Conservation (phyloP, 2,797 vertebrate species). For the Notoglanidium macrostoma region DNA sequence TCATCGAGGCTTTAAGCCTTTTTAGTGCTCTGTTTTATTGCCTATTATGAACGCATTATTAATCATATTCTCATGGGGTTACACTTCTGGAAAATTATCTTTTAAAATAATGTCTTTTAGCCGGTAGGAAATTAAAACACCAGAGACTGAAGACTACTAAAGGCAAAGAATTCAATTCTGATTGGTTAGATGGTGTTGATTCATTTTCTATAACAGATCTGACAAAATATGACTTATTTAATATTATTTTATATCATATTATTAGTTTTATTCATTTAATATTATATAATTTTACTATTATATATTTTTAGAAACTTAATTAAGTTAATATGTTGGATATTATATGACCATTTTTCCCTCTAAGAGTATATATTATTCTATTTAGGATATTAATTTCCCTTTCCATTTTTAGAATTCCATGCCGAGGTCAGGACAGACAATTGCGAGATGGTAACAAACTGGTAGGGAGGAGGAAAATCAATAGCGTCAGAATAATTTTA, state of each 20-base stretch:
- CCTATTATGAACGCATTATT: conserved; percentile 4
- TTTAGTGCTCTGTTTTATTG: not conserved
- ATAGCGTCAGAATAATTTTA: conserved; percentile 5
- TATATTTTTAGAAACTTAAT: not conserved
- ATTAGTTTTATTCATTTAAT: not conserved
- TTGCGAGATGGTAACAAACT: not conserved
- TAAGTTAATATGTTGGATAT: not conserved
- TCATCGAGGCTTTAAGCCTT: not conserved
- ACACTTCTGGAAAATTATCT: not conserved
- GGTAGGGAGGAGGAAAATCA: not conserved
- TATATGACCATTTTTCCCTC: not conserved
- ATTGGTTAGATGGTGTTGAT: not conserved
- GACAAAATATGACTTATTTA: not conserved
- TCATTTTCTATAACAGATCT: not conserved
- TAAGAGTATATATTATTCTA: not conserved
- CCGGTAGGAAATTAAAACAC: not conserved
- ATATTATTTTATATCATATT: not conserved
- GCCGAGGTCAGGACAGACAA: not conserved
- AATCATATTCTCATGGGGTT: not conserved
- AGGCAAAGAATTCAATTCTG: not conserved
- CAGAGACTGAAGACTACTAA: not conserved
- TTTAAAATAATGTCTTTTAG: conserved; percentile 8
- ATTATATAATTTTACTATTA: not conserved
- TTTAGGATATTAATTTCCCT: not conserved
- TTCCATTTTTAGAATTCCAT: not conserved